Percentiles rank a stretch among this genome's conserved stretches.
Conservation (phyloP, 2,797 vertebrate species). For the Lindbergichthys nudifrons region DNA sequence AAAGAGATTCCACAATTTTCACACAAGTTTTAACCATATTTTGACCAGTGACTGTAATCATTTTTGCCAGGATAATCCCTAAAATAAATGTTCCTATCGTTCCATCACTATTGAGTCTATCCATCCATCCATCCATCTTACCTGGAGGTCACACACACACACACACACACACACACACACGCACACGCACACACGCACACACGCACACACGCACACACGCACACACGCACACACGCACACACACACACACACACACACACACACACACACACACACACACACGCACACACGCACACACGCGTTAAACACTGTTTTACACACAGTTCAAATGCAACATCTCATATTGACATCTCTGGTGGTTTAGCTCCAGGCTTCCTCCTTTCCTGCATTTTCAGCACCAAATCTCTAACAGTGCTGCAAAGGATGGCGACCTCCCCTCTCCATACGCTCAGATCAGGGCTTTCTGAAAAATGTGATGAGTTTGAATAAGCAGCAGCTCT, state of each 20-base stretch:
- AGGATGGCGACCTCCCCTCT: conserved; percentile 29
- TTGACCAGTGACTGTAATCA: no score
- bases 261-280: no score
- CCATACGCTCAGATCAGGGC: conserved; percentile 46
- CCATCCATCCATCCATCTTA: no score
- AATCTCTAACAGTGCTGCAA: conserved; percentile 4
- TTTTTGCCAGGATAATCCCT: no score
- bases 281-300: neutral
- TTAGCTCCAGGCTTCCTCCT: conserved; percentile 33
- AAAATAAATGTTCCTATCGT: no score
- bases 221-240: no score
- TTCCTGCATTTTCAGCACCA: conserved; percentile 30
- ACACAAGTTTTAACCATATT: no score
- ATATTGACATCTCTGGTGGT: conserved; percentile 22
- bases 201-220: no score
- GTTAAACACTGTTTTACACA: conserved; percentile 4
- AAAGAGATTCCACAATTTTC: no score
- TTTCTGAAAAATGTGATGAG: conserved; percentile 60
- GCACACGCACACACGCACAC: no score
- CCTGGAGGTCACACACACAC: conserved; percentile 12
- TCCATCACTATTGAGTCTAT: no score
- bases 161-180: conserved; percentile 4
- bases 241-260: no score
- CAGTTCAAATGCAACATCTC: conserved; percentile 23
- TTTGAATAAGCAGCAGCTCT: conserved; percentile 48